Evolutionary conservation across 2,797 vertebrate genomes (phyloP).

Genomic region (Numenius phaeopus): DNA sequence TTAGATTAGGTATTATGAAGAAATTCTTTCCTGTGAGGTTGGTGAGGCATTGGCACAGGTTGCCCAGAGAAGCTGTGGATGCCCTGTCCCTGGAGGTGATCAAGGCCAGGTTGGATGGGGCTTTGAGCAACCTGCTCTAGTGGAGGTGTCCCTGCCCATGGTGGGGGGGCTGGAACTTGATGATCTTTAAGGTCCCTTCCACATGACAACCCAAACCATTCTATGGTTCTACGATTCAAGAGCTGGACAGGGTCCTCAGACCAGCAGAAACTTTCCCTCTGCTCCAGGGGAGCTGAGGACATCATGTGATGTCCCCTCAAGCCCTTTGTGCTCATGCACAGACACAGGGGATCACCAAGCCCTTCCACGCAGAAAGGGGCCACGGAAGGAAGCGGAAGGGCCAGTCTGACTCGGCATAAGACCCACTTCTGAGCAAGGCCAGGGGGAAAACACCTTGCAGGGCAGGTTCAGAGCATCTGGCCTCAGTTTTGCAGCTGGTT

Average conservation of each 20-base stretch:
- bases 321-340: not conserved
- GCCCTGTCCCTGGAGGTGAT: no score
- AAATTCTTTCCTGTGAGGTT: no score
- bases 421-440: not conserved
- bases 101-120: no score
- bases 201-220: no score
- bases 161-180: no score
- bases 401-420: not conserved
- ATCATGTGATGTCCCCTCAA: accelerated
- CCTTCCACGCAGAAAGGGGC: not conserved
- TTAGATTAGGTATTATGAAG: no score
- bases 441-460: not conserved
- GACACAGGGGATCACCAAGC: not conserved
- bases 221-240: not conserved
- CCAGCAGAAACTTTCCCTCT: not conserved
- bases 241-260: not conserved
- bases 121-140: no score
- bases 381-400: not conserved
- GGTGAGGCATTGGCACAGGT: no score
- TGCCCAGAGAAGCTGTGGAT: no score
- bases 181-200: no score
- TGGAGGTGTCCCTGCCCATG: no score
- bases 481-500: not conserved
- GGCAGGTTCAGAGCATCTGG: not conserved
- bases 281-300: not conserved